Evolutionary conservation across 2,888 invertebrate species (phyloP).

Genomic region (Noctua janthe): DNA sequence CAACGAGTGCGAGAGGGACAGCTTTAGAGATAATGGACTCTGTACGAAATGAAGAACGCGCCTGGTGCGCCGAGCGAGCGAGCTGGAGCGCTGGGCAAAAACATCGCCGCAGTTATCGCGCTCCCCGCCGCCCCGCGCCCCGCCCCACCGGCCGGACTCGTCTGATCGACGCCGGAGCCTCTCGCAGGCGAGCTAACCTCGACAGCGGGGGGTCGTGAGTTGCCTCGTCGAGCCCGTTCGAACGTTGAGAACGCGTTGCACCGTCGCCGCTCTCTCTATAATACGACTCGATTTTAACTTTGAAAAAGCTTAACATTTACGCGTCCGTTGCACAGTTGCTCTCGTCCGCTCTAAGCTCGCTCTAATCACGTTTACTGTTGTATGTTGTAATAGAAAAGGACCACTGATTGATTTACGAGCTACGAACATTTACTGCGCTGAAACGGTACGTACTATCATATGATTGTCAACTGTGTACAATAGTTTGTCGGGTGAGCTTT

Average conservation of each 20-base stretch:
- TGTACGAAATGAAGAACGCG: slow-evolving; percentile 89
- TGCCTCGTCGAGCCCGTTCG: slow-evolving; percentile 82
- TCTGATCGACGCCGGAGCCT: slow-evolving; percentile 87
- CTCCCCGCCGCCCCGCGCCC: slow-evolving; percentile 73
- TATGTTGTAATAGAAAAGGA: slow-evolving; percentile 79
- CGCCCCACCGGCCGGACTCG: slow-evolving; percentile 81
- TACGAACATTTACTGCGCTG: slow-evolving; percentile 77
- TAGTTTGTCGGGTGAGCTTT: slow-evolving; percentile 65
- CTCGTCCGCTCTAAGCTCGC: slow-evolving; percentile 76
- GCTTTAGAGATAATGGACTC: slow-evolving; percentile 88
- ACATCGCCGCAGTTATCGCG: slow-evolving; percentile 89
- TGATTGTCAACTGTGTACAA: slow-evolving; percentile 69
- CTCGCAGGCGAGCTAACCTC: slow-evolving; percentile 88
- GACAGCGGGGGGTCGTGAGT: slow-evolving; percentile 88
- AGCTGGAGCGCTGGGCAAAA: slow-evolving; percentile 88
- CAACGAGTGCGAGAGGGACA: slow-evolving; percentile 85
- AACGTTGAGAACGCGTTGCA: slow-evolving; percentile 81
- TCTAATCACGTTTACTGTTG: slow-evolving; percentile 80
- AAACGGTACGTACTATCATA: slow-evolving; percentile 83
- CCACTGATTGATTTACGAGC: slow-evolving; percentile 81
- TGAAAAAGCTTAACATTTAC: slow-evolving; percentile 82
- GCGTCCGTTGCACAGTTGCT: slow-evolving; percentile 80
- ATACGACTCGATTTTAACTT: slow-evolving; percentile 82
- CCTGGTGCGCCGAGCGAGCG: slow-evolving; percentile 87
- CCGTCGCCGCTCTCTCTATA: slow-evolving; percentile 73